A percentile compares a stretch with the other conserved stretches of the same genome.
Conservation (phyloP, 92 coral and sea anemone species). For the Phymanthus crucifer region DNA sequence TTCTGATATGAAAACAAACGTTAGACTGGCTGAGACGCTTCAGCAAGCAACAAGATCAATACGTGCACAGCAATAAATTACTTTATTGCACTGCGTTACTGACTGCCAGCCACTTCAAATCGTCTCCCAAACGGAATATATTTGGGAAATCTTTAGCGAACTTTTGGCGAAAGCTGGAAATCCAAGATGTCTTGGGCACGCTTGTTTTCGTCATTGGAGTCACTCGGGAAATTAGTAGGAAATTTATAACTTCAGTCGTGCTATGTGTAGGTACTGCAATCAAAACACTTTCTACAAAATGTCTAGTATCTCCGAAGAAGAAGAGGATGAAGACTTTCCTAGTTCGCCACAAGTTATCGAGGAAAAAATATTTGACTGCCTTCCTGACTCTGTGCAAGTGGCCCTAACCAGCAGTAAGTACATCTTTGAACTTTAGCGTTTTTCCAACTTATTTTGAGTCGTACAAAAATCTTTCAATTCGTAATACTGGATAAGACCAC, state of each 20-base stretch:
- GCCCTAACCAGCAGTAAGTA: constrained; percentile 13
- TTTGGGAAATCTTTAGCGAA: too few species aligned
- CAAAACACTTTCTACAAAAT: background rate
- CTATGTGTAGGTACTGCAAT: background rate
- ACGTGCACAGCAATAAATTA: background rate
- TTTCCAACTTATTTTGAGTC: background rate
- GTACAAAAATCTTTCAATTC: background rate
- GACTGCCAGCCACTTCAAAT: too few species aligned
- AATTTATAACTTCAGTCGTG: background rate
- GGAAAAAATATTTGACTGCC: constrained; percentile 16
- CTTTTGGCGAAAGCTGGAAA: background rate
- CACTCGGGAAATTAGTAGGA: too few species aligned
- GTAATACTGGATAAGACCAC: background rate
- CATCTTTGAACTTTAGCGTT: background rate
- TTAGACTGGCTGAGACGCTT: background rate
- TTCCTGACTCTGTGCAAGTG: constrained; percentile 12
- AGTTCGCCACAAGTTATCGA: constrained; percentile 15
- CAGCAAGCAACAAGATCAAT: background rate
- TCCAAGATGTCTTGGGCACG: background rate
- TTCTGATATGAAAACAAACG: background rate
- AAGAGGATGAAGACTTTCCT: constrained; percentile 19
- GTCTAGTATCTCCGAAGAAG: constrained; percentile 13
- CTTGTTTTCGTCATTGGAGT: background rate
- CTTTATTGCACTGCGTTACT: background rate
- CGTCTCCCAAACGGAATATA: too few species aligned